phyloP scores from a whole-genome alignment of 2,113 vertebrate species.

The Pomatorhinus ruficollis region DNA sequence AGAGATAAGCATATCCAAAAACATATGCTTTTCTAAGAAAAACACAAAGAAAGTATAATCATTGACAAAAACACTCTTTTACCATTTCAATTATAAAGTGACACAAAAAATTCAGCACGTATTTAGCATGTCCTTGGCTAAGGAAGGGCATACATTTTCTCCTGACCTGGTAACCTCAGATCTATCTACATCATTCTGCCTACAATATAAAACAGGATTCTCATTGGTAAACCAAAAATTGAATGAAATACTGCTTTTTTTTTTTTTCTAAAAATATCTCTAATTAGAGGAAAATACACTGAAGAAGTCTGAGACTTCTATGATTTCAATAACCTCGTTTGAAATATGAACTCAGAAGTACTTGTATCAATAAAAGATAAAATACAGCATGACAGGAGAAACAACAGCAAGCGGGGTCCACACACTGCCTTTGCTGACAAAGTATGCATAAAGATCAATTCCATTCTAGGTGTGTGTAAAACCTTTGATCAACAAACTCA shows the following conservation, averaged over 20 bases:
- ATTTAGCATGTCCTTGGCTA: not conserved
- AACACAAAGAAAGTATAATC: not conserved
- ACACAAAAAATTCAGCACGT: not conserved
- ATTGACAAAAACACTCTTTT: not conserved
- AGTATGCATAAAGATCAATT: not conserved
- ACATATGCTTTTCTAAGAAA: not conserved
- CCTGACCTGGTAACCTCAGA: not conserved
- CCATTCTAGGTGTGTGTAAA: not conserved
- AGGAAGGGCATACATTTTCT: not conserved
- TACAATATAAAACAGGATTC: not conserved
- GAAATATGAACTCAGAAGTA: not conserved
- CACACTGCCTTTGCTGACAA: not conserved
- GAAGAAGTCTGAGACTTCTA: not conserved
- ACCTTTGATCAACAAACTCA: not conserved
- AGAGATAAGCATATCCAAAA: not conserved
- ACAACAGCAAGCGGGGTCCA: not conserved
- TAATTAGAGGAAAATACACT: not conserved
- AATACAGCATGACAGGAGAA: not conserved
- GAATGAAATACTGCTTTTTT: not conserved
- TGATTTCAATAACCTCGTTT: not conserved
- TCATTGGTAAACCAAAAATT: not conserved
- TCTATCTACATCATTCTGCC: not conserved
- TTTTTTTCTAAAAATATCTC: not conserved
- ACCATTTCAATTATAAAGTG: not conserved
- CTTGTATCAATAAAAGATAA: not conserved